phyloP scores from a whole-genome alignment of 2,113 vertebrate species.

The Corythornis vintsioides region DNA sequence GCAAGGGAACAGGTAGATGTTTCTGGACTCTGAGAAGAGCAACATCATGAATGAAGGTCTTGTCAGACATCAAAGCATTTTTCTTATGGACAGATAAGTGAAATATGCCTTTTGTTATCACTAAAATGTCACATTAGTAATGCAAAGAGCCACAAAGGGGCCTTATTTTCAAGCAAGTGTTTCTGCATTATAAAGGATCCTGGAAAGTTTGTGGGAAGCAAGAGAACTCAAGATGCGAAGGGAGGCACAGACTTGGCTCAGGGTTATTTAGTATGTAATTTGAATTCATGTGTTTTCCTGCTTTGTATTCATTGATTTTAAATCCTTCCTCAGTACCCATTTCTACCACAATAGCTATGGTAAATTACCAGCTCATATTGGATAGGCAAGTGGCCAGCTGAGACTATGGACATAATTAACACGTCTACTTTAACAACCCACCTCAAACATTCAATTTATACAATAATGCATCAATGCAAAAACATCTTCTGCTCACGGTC shows the following conservation, averaged over 20 bases:
- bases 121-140: not conserved
- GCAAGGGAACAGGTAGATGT: not conserved
- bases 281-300: not conserved
- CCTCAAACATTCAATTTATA: not conserved
- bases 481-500: not conserved
- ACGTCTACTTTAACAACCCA: not conserved
- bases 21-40: not conserved
- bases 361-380: not conserved
- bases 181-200: not conserved
- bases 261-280: constrained; percentile 8
- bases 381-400: not conserved
- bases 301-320: constrained; percentile 18
- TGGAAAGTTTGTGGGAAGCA: not conserved
- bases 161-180: not conserved
- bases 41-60: not conserved
- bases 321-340: not conserved
- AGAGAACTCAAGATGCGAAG: not conserved
- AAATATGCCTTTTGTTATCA: not conserved
- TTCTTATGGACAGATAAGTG: not conserved
- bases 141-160: not conserved
- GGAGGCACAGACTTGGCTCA: not conserved
- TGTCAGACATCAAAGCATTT: not conserved
- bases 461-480: not conserved
- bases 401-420: not conserved
- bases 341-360: not conserved